Evolutionary conservation across 2,797 vertebrate genomes (phyloP).

Genomic region (Spinus pinus): DNA sequence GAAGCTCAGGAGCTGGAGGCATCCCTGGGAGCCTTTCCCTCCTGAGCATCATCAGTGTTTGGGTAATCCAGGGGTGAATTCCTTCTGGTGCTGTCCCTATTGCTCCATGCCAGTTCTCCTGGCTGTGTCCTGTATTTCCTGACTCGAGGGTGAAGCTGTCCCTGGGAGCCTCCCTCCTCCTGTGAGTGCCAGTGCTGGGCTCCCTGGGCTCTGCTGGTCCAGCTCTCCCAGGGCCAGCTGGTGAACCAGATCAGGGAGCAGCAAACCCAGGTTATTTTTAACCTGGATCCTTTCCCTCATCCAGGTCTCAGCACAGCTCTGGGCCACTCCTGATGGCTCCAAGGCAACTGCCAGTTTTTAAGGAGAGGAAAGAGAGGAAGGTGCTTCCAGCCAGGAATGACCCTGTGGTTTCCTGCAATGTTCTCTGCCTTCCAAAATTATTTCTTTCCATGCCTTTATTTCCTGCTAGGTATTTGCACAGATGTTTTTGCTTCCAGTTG

Average conservation of each 20-base stretch:
- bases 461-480: conserved; percentile 10
- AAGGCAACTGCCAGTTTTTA: not conserved
- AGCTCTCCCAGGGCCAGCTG: not conserved
- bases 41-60: not conserved
- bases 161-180: not conserved
- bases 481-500: not conserved
- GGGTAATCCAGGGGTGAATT: not conserved
- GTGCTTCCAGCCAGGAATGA: not conserved
- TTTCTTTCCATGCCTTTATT: conserved; percentile 16
- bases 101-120: fast-evolving
- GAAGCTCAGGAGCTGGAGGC: not conserved
- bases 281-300: not conserved
- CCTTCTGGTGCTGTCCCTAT: not conserved
- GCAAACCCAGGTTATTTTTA: not conserved
- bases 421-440: not conserved
- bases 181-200: not conserved
- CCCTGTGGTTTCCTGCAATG: not conserved
- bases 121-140: not conserved
- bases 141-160: not conserved
- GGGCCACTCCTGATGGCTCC: not conserved
- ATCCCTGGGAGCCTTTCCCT: not conserved
- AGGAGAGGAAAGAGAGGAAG: not conserved
- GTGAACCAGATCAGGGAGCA: not conserved
- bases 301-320: not conserved
- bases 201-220: not conserved